Conservation (phyloP, 1,140 invertebrate genomes). For the Plectrocnemia conspersa region DNA sequence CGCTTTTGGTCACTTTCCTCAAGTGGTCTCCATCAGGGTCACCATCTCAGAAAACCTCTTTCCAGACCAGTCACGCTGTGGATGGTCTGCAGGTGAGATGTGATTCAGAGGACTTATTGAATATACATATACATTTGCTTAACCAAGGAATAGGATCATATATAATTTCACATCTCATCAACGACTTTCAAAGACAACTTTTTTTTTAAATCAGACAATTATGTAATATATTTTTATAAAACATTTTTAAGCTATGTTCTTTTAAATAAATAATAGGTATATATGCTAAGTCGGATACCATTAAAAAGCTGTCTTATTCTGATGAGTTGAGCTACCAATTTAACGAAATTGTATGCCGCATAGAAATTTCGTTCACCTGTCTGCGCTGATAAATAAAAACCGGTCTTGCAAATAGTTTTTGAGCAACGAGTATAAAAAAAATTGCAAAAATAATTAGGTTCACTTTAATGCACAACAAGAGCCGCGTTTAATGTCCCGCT, state of each 20-base stretch:
- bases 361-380: constrained; percentile 9
- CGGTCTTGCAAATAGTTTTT: constrained; percentile 5
- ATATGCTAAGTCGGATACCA: too few relatives aligned
- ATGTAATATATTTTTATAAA: too few relatives aligned
- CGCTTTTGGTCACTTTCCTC: too few relatives aligned
- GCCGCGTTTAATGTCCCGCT: constrained; percentile 3
- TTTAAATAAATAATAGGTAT: too few relatives aligned
- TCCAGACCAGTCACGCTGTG: not conserved
- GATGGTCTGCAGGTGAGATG: not conserved
- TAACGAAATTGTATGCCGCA: not conserved
- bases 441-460: constrained; percentile 12
- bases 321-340: constrained; percentile 10
- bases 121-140: too few relatives aligned
- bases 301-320: not conserved
- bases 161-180: too few relatives aligned
- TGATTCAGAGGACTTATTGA: too few relatives aligned
- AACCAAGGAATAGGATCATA: too few relatives aligned
- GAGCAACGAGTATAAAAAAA: not conserved
- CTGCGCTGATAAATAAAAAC: not conserved
- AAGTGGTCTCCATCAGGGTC: constrained; percentile 1
- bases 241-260: too few relatives aligned
- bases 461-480: constrained; percentile 9
- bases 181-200: too few relatives aligned
- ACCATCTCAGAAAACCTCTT: not conserved
- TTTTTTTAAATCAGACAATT: too few relatives aligned